Percentiles rank a stretch among this genome's conserved stretches.
phyloP scores from a whole-genome alignment of 2,888 invertebrate genomes.

The Chaetoderma sp. region DNA sequence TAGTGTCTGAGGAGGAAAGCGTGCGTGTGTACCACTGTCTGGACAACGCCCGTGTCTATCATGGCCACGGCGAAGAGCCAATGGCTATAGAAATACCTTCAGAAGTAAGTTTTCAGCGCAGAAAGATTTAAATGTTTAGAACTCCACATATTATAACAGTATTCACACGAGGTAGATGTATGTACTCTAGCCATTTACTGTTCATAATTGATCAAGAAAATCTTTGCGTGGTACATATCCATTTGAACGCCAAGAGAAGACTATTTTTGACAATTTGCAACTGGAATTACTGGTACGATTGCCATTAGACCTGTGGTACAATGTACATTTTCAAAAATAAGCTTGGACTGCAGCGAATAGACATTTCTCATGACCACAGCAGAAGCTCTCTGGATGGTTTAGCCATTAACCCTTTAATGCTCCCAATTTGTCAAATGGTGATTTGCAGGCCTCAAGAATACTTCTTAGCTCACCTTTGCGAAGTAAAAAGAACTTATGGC shows the following conservation, averaged over 20 bases:
- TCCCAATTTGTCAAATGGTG: no score
- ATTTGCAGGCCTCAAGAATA: no score
- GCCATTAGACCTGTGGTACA: no score
- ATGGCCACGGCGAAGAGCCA: constrained; percentile 84
- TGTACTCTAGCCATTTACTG: not conserved
- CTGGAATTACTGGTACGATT: no score
- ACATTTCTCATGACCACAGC: no score
- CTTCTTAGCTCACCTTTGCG: no score
- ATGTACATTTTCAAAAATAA: no score
- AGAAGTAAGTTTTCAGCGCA: constrained; percentile 65
- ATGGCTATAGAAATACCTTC: constrained; percentile 82
- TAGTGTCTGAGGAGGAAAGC: constrained; percentile 72
- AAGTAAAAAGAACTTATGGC: no score
- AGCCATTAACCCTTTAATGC: no score
- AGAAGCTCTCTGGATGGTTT: no score
- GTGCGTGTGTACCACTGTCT: constrained; percentile 82
- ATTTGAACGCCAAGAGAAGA: not conserved
- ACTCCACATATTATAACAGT: not conserved
- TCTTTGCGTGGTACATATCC: not conserved
- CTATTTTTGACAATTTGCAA: no score
- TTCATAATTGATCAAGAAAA: not conserved
- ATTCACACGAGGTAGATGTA: not conserved
- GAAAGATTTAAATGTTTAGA: not conserved
- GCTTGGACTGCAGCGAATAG: no score
- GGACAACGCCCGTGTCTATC: constrained; percentile 88